Conservation (phyloP, 2,113 vertebrate species). For the Xiphophorus maculatus region DNA sequence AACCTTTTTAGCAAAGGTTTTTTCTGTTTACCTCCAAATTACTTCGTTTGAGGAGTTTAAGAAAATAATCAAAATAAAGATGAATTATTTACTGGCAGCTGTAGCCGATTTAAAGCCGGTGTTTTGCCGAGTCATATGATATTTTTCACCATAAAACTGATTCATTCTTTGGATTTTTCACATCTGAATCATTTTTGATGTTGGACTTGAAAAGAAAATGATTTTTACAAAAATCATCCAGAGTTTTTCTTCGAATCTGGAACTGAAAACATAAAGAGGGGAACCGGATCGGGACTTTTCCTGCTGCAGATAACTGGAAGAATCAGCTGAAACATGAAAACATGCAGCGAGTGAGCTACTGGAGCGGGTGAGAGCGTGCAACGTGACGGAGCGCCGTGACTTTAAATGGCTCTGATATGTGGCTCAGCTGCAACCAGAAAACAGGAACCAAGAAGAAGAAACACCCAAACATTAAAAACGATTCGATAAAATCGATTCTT, state of each 20-base stretch:
- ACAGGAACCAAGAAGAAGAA: background rate
- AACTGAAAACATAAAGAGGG: background rate
- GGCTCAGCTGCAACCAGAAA: slow-evolving; percentile 25
- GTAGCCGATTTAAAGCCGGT: no score
- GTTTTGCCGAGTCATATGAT: no score
- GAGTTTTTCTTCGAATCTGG: background rate
- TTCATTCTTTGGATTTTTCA: no score
- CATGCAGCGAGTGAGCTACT: slow-evolving; percentile 35
- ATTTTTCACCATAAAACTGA: no score
- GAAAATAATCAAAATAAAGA: no score
- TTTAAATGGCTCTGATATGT: slow-evolving; percentile 65
- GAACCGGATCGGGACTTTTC: background rate
- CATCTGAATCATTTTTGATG: no score
- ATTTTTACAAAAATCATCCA: background rate
- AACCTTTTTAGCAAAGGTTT: no score
- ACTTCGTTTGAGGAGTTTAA: no score
- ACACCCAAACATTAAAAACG: slow-evolving; percentile 23
- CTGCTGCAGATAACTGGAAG: background rate
- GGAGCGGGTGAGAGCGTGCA: slow-evolving; percentile 42
- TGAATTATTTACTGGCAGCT: no score
- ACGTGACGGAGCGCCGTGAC: slow-evolving; percentile 29
- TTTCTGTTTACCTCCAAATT: no score
- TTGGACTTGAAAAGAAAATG: no score
- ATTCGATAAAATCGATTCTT: slow-evolving; percentile 3
- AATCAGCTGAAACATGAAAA: no score